Percentiles rank a stretch among this genome's conserved stretches.
Evolutionary conservation across 2,888 invertebrate genomes (phyloP).

Genomic region (Hoplodrina blanda): DNA sequence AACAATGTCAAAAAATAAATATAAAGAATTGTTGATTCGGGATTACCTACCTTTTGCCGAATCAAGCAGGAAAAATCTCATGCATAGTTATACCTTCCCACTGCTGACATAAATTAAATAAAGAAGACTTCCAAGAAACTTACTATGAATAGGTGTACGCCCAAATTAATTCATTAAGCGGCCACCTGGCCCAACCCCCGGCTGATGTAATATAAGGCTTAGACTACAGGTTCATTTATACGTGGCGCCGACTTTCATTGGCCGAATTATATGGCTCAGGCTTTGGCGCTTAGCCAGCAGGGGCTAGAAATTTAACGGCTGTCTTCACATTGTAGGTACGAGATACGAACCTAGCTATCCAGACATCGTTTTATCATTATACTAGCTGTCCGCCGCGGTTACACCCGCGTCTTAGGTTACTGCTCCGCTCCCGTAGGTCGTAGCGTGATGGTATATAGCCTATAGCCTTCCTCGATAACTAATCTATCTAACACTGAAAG

Average conservation of each 20-base stretch:
- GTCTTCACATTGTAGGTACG: constrained; percentile 56
- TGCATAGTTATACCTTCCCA: too few relatives aligned
- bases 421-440: too few relatives aligned
- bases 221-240: constrained; percentile 35
- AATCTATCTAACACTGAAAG: too few relatives aligned
- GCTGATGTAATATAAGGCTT: constrained; percentile 19
- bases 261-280: constrained; percentile 43
- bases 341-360: constrained; percentile 29
- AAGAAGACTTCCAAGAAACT: background rate
- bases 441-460: too few relatives aligned
- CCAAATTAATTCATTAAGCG: constrained; percentile 6
- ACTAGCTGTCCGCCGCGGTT: too few relatives aligned
- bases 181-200: background rate
- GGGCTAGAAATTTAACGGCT: constrained; percentile 59
- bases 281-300: constrained; percentile 61
- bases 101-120: too few relatives aligned
- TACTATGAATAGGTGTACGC: background rate
- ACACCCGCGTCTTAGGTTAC: too few relatives aligned
- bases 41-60: too few relatives aligned
- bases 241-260: constrained; percentile 46
- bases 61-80: too few relatives aligned
- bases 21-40: too few relatives aligned
- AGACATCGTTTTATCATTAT: constrained; percentile 56
- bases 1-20: too few relatives aligned
- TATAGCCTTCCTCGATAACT: too few relatives aligned